Percentiles rank a stretch among this genome's conserved stretches.
Evolutionary conservation across 2,797 vertebrate genomes (phyloP).

Genomic region (Gymnoscopelus microlampas): DNA sequence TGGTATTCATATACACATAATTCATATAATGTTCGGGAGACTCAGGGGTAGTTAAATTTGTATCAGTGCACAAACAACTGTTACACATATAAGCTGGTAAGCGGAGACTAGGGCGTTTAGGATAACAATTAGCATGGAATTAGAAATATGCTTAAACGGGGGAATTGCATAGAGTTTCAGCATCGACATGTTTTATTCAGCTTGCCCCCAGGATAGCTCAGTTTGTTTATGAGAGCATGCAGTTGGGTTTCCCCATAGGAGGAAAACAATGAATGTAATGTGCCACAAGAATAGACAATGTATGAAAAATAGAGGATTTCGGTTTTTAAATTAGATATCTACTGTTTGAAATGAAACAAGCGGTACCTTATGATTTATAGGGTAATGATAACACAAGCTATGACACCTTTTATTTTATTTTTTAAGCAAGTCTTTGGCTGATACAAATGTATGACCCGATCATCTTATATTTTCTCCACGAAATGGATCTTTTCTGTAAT

Average conservation of each 20-base stretch:
- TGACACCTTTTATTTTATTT: too few species aligned
- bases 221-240: conserved; percentile 46
- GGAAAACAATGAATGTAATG: conserved; percentile 8
- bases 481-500: neutral
- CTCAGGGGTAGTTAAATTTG: neutral
- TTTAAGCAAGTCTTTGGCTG: too few species aligned
- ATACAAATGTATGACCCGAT: too few species aligned
- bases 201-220: neutral
- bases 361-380: neutral
- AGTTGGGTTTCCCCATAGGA: conserved; percentile 23
- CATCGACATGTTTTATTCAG: conserved; percentile 51
- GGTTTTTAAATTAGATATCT: neutral
- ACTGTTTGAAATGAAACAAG: neutral
- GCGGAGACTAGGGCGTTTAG: conserved; percentile 7
- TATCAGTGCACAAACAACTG: conserved; percentile 16
- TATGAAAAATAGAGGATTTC: neutral
- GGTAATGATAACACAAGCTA: too few species aligned
- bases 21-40: conserved; percentile 2
- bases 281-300: neutral
- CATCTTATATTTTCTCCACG: too few species aligned
- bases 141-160: conserved; percentile 40
- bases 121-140: conserved; percentile 44
- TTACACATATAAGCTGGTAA: conserved; percentile 17
- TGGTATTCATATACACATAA: neutral
- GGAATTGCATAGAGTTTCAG: conserved; percentile 27